Conservation (phyloP, 2,888 invertebrate genomes). For the Morpho achilles region DNA sequence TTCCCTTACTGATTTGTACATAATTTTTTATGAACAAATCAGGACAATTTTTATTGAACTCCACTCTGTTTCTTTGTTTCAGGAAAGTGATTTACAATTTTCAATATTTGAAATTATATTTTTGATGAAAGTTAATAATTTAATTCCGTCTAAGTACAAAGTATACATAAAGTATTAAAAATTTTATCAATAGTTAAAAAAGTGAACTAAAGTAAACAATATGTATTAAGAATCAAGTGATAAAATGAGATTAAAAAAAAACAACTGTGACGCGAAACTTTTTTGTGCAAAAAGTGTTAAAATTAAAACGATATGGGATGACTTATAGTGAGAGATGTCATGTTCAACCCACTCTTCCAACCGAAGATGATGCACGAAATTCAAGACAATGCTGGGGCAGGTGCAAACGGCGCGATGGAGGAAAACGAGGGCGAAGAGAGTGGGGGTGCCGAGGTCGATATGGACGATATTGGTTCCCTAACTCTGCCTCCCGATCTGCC, state of each 20-base stretch:
- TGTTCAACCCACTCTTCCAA: conserved; percentile 61
- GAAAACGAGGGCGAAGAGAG: conserved; percentile 76
- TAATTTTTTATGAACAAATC: conserved; percentile 64
- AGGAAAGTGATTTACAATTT: conserved; percentile 60
- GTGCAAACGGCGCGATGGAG: conserved; percentile 74
- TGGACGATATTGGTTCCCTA: conserved; percentile 77
- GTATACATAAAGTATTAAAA: conserved; percentile 56
- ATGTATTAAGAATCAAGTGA: conserved; percentile 49
- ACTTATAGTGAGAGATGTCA: conserved; percentile 76
- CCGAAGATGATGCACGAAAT: conserved; percentile 78
- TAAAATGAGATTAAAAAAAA: conserved; percentile 60
- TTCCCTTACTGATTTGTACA: conserved; percentile 55
- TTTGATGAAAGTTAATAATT: conserved; percentile 62
- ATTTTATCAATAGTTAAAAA: conserved; percentile 37
- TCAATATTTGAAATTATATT: conserved; percentile 58
- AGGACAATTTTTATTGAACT: conserved; percentile 35
- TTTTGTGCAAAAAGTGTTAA: conserved; percentile 63
- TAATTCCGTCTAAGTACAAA: conserved; percentile 72
- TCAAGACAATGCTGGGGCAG: conserved; percentile 73
- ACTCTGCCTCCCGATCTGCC: conserved; percentile 73
- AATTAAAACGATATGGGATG: conserved; percentile 77
- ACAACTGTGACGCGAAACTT: conserved; percentile 43
- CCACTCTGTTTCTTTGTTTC: conserved; percentile 40
- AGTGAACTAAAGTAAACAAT: conserved; percentile 45
- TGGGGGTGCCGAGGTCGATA: conserved; percentile 76